Evolutionary conservation across 2,113 vertebrate genomes (phyloP).

Genomic region (Sinocyclocheilus rhinocerous): DNA sequence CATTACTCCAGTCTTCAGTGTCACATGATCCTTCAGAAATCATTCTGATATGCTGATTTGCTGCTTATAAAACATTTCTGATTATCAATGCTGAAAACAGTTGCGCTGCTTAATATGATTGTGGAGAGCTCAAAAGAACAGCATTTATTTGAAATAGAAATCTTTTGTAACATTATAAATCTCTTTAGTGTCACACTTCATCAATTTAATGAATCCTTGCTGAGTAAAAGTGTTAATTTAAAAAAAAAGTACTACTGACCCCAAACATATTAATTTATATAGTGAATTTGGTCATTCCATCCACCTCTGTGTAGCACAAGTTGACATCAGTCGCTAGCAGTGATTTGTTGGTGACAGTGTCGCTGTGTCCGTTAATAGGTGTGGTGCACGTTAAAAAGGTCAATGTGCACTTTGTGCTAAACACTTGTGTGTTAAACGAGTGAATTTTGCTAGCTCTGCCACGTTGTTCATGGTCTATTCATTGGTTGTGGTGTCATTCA

Average conservation of each 20-base stretch:
- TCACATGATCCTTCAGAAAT: background rate
- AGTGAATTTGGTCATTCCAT: background rate
- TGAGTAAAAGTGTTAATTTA: background rate
- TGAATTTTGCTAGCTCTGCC: background rate
- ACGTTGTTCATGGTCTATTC: slow-evolving; percentile 13
- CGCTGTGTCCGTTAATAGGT: slow-evolving; percentile 6
- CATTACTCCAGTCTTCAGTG: background rate
- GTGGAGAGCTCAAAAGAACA: background rate
- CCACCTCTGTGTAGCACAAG: background rate
- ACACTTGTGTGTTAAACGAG: slow-evolving; percentile 9
- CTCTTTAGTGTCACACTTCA: background rate
- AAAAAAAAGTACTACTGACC: background rate
- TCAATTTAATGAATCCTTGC: background rate
- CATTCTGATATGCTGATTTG: background rate
- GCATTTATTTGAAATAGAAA: background rate
- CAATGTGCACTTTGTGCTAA: slow-evolving; percentile 32
- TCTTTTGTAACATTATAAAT: background rate
- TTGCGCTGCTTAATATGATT: too few species aligned
- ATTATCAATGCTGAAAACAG: too few species aligned
- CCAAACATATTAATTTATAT: background rate
- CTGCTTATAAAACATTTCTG: too few species aligned
- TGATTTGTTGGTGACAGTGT: background rate
- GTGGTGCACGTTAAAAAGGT: slow-evolving; percentile 11
- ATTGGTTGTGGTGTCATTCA: background rate
- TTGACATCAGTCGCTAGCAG: background rate